phyloP scores from a whole-genome alignment of 2,888 invertebrate species.

The Apomyelois bistriatella region DNA sequence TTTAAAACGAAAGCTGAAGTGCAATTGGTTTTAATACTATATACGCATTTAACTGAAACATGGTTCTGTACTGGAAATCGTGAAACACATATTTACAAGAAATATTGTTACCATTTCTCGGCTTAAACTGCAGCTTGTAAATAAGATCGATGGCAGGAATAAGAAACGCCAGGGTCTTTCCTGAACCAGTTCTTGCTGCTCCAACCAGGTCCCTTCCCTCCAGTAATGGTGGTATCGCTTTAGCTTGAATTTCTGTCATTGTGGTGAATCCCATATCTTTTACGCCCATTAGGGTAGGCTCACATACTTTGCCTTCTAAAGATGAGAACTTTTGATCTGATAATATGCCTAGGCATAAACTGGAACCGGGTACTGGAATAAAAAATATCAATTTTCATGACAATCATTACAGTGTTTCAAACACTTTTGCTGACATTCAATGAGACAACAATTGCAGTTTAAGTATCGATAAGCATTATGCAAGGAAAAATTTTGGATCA shows the following conservation, averaged over 20 bases:
- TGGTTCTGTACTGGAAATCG: too few relatives aligned
- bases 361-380: conserved; percentile 82
- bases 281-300: conserved; percentile 90
- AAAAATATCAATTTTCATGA: neutral
- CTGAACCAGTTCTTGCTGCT: conserved; percentile 97
- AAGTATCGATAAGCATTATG: too few relatives aligned
- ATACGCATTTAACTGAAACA: too few relatives aligned
- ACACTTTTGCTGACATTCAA: too few relatives aligned
- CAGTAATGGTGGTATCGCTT: conserved; percentile 91
- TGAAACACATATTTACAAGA: conserved; percentile 44
- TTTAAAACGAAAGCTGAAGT: too few relatives aligned
- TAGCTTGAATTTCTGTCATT: conserved; percentile 97
- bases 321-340: conserved; percentile 81
- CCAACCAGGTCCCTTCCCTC: conserved; percentile 97
- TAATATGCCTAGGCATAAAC: conserved; percentile 79
- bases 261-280: conserved; percentile 94
- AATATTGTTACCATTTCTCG: conserved; percentile 86
- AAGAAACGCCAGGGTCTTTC: conserved; percentile 97
- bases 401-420: too few relatives aligned
- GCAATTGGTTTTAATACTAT: too few relatives aligned
- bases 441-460: too few relatives aligned
- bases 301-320: conserved; percentile 85
- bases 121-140: conserved; percentile 94
- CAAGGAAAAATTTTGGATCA: too few relatives aligned
- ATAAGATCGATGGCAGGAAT: conserved; percentile 97